Percentiles rank a stretch among this genome's conserved stretches.
Conservation (phyloP, 1,140 invertebrate species). For the Conus betulinus region DNA sequence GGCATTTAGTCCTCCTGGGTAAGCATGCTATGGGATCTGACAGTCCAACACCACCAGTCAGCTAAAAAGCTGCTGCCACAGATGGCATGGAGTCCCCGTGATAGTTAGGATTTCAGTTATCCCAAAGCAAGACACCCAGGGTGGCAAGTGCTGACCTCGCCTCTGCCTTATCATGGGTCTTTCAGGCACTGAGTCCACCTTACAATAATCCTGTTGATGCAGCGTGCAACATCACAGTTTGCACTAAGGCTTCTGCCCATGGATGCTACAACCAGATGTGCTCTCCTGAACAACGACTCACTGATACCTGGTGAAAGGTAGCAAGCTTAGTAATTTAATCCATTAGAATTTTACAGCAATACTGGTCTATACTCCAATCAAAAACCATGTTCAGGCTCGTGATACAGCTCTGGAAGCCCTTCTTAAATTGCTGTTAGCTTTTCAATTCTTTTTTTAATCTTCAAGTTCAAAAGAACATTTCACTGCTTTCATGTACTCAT, state of each 20-base stretch:
- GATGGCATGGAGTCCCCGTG: neutral
- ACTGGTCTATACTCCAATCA: too few species aligned
- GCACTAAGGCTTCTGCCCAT: neutral
- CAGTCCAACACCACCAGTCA: neutral
- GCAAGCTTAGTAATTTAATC: too few species aligned
- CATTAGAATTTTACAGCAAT: too few species aligned
- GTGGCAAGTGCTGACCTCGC: neutral
- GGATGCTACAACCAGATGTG: too few species aligned
- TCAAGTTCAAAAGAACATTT: too few species aligned
- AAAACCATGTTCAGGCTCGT: too few species aligned
- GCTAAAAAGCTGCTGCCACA: neutral
- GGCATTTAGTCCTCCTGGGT: conserved; percentile 1
- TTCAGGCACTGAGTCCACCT: conserved; percentile 12
- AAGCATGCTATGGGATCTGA: neutral
- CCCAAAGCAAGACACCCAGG: neutral
- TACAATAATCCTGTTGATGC: neutral
- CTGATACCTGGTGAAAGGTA: too few species aligned
- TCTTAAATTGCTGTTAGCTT: too few species aligned
- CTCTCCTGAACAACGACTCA: too few species aligned
- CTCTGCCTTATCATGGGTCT: neutral
- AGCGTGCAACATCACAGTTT: neutral
- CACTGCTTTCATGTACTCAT: too few species aligned
- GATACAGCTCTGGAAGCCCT: too few species aligned
- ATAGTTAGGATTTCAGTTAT: neutral
- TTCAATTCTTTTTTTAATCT: too few species aligned